Evolutionary conservation across 2,113 vertebrate species (phyloP), one percentile per base, ranked within the genome.

Genomic region (Noturus placidus): DNA sequence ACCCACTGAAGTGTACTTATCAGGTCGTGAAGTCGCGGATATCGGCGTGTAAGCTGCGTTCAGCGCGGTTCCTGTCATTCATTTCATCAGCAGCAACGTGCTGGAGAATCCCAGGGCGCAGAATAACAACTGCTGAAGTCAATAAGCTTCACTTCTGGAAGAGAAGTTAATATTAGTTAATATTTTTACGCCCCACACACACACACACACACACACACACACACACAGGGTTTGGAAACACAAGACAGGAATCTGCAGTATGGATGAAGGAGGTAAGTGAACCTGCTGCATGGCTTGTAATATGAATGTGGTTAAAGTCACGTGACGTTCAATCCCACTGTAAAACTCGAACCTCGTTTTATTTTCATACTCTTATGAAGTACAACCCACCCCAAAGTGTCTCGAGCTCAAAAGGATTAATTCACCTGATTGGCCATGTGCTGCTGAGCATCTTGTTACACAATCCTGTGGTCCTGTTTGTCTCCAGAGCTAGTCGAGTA

Each of bases 401-500:
- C 69, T 38, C 30, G 11, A 67, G 25, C 63, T 33, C 67, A 70
- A 35, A 70, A 9, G 46, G 15, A n/a, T 77, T 6, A 78, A 50
- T 72, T 25, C 74, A 27, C 42, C 46, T 17, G n/a, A 54, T 4
- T 2, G 76, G 56, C 52, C 17, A 33, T 2, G 8, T 54, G 14
- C 2, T 79, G n/a, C 33, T 46, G 50, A 74, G 54, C 8, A 10
- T 46, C 50, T 82, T 20, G 11, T 65, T 72, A 25, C 20, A 38
- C 13, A 19, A 0, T 63, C 17, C 25, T 56, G 14, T 72, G 17
- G 57, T 54, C 22, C 46, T 52, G 38, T 84, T 84, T n/a, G 25
- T 65, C 22, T 30, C 38, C 82, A 99, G 98, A 97, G 76, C 89
- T 99, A 89, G 96, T 98, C 86, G 94, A 97, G 90, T 97, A 98